phyloP scores from a whole-genome alignment of 1,140 invertebrate genomes.

The Achatina immaculata region DNA sequence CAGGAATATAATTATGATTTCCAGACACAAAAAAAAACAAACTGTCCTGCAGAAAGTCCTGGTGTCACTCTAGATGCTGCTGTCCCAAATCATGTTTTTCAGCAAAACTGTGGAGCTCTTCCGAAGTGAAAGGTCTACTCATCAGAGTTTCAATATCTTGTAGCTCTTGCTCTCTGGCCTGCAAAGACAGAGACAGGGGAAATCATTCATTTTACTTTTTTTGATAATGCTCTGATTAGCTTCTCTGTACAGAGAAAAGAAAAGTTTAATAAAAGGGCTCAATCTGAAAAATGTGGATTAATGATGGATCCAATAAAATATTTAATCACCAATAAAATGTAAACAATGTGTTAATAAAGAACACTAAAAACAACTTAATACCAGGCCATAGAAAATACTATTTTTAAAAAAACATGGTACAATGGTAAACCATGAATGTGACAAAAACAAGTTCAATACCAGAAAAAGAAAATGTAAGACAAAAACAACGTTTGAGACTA shows the following conservation, averaged over 20 bases:
- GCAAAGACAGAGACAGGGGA: conserved; percentile 37
- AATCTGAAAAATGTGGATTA: not conserved
- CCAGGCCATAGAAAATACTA: too few relatives aligned
- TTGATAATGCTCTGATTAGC: too few relatives aligned
- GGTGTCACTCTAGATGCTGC: too few relatives aligned
- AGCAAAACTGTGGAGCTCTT: conserved; percentile 26
- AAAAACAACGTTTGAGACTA: too few relatives aligned
- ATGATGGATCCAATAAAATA: not conserved
- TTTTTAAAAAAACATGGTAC: too few relatives aligned
- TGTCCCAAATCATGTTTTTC: conserved; percentile 8
- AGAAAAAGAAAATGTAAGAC: too few relatives aligned
- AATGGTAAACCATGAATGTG: too few relatives aligned
- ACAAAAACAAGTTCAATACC: too few relatives aligned
- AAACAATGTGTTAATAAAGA: not conserved
- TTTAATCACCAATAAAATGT: not conserved
- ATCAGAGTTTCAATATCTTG: conserved; percentile 54
- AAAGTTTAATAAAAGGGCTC: not conserved
- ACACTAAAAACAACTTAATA: not conserved
- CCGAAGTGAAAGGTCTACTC: conserved; percentile 8
- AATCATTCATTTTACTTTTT: not conserved
- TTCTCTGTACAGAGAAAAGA: not conserved
- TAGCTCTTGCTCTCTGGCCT: conserved; percentile 65
- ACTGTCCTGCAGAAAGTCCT: too few relatives aligned
- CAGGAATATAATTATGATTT: too few relatives aligned
- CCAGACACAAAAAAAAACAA: too few relatives aligned